Evolutionary conservation across 2,113 vertebrate species (phyloP).

Genomic region (Toxotes chatareus): DNA sequence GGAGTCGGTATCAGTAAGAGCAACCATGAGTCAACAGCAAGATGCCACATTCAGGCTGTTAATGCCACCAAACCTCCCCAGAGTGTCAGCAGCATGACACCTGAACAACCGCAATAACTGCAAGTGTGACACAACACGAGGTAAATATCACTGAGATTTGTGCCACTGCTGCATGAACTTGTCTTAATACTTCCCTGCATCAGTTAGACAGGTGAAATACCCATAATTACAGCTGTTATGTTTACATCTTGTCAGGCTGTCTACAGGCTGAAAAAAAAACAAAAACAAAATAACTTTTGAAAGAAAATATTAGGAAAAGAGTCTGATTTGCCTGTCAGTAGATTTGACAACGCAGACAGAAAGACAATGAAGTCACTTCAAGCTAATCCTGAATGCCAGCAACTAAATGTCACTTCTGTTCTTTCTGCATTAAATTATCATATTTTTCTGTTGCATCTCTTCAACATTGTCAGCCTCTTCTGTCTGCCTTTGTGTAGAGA

Average conservation of each 20-base stretch:
- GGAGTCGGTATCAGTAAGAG: not conserved
- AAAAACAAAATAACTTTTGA: not conserved
- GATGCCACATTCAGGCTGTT: slow-evolving; percentile 4
- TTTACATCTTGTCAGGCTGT: slow-evolving; percentile 51
- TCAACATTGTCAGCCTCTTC: slow-evolving; percentile 19
- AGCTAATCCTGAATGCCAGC: slow-evolving; percentile 54
- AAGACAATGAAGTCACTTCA: slow-evolving; percentile 52
- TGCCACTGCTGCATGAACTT: not conserved
- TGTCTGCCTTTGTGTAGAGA: slow-evolving; percentile 7
- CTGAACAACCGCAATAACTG: not conserved
- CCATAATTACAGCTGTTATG: slow-evolving; percentile 42
- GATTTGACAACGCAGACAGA: slow-evolving; percentile 50
- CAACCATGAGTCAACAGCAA: slow-evolving; percentile 19
- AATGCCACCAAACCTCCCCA: slow-evolving; percentile 12
- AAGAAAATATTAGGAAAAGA: slow-evolving; percentile 29
- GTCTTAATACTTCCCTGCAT: slow-evolving; percentile 19
- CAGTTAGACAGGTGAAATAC: slow-evolving; percentile 20
- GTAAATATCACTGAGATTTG: slow-evolving; percentile 12
- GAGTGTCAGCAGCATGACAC: slow-evolving; percentile 15
- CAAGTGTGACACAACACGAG: slow-evolving; percentile 27
- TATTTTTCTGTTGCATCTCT: slow-evolving; percentile 19
- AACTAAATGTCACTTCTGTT: slow-evolving; percentile 54
- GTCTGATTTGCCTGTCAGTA: slow-evolving; percentile 41
- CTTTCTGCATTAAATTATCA: slow-evolving; percentile 35
- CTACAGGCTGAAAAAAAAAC: not conserved